A percentile compares a stretch with the other conserved stretches of the same genome.
Conservation (phyloP, 2,888 invertebrate species). For the Epistrophella euchroma region DNA sequence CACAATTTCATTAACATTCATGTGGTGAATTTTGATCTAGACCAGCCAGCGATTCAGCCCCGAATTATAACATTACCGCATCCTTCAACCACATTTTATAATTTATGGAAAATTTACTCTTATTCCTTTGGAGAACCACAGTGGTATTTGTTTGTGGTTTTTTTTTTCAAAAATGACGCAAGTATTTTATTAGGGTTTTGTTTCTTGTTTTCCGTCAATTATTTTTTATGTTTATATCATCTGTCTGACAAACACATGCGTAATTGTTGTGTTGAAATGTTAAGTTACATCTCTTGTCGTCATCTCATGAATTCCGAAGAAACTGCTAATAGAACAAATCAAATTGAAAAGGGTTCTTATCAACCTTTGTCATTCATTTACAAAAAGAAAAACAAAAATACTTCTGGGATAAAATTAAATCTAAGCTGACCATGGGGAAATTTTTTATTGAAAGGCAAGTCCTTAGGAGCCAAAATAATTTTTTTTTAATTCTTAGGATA, state of each 20-base stretch:
- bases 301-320: neutral
- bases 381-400: neutral
- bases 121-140: constrained; percentile 15
- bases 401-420: constrained; percentile 3
- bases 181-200: constrained; percentile 14
- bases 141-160: neutral
- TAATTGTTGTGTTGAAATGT: constrained; percentile 8
- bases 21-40: constrained; percentile 18
- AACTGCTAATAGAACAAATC: neutral
- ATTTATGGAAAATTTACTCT: constrained; percentile 2
- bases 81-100: constrained; percentile 16
- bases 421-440: neutral
- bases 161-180: constrained; percentile 22
- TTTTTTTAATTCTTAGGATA: too few relatives aligned
- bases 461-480: neutral
- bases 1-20: constrained; percentile 16
- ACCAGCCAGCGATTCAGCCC: constrained; percentile 13
- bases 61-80: constrained; percentile 13
- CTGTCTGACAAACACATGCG: neutral
- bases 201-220: constrained; percentile 2
- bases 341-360: constrained; percentile 26
- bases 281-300: neutral
- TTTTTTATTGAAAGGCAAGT: neutral
- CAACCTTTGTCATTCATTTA: constrained; percentile 8
- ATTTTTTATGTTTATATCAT: constrained; percentile 11